Evolutionary conservation across 2,797 vertebrate species (phyloP).

Genomic region (Arvicola amphibius): DNA sequence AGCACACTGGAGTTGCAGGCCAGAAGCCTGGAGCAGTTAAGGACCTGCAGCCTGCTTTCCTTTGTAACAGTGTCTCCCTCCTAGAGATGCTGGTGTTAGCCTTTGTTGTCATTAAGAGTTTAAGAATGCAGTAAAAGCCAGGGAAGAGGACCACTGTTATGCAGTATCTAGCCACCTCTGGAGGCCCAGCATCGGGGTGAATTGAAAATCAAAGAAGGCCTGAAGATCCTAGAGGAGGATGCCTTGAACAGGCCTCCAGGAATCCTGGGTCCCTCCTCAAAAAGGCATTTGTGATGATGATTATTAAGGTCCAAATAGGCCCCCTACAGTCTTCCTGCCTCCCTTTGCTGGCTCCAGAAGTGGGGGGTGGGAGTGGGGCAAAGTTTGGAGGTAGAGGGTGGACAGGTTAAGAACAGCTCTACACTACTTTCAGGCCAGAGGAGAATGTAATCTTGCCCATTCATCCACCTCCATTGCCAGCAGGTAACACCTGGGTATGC

Average conservation of each 20-base stretch:
- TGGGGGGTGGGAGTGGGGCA: background rate
- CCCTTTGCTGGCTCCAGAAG: background rate
- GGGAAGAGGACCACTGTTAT: background rate
- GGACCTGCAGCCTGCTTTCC: slow-evolving; percentile 17
- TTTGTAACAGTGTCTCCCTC: slow-evolving; percentile 15
- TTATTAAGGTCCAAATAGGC: slow-evolving; percentile 36
- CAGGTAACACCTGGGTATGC: background rate
- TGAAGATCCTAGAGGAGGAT: slow-evolving; percentile 31
- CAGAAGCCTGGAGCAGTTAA: background rate
- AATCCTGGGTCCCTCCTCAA: background rate
- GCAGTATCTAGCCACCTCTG: background rate
- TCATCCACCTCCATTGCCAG: background rate
- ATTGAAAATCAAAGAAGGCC: slow-evolving; percentile 25
- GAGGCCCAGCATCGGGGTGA: background rate
- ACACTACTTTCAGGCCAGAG: background rate
- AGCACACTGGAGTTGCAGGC: no score
- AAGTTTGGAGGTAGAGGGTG: background rate
- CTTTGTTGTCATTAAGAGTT: background rate
- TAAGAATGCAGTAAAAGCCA: background rate
- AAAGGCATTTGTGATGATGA: slow-evolving; percentile 55
- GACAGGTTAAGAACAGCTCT: background rate
- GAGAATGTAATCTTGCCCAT: background rate
- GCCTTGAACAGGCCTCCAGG: background rate
- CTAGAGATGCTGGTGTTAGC: background rate
- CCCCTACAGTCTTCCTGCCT: background rate